Conservation (phyloP, 2,888 invertebrate species). For the Ischnura elegans region DNA sequence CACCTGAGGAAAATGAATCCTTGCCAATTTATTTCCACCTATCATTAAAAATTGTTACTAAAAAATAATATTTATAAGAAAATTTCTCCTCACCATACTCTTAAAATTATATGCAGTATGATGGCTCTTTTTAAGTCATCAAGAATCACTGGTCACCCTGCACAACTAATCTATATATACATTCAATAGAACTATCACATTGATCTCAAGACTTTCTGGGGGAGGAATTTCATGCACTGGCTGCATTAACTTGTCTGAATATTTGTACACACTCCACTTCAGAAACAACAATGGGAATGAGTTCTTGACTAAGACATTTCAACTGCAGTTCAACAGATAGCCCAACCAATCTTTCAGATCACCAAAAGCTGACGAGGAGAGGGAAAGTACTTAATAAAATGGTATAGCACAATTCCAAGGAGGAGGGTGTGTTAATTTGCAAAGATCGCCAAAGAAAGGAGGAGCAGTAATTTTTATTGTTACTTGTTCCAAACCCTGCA, state of each 20-base stretch:
- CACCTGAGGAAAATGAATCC: too few species aligned
- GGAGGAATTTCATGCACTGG: slow-evolving; percentile 9
- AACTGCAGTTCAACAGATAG: slow-evolving; percentile 43
- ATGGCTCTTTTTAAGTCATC: not conserved
- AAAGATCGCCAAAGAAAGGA: slow-evolving; percentile 57
- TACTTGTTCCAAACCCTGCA: slow-evolving; percentile 67
- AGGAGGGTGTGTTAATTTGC: slow-evolving; percentile 31
- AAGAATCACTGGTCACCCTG: not conserved
- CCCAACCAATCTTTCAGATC: slow-evolving; percentile 22
- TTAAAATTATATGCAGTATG: not conserved
- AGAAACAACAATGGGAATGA: not conserved
- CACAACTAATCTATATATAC: not conserved
- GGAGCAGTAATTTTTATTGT: slow-evolving; percentile 23
- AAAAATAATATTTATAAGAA: not conserved
- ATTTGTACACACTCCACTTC: not conserved
- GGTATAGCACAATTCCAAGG: slow-evolving; percentile 23
- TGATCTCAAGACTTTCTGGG: not conserved
- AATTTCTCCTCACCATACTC: not conserved
- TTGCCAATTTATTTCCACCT: too few species aligned
- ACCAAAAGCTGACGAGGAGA: slow-evolving; percentile 38
- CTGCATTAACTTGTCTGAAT: not conserved
- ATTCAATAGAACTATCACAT: slow-evolving; percentile 3
- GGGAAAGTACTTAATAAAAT: not conserved
- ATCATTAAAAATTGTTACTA: not conserved
- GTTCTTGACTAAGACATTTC: not conserved